These are phyloP conservation scores for Piliocolobus tephrosceles DNA, from an alignment of 2,113 vertebrate genomes.

Conservation along the genomic window DNA sequence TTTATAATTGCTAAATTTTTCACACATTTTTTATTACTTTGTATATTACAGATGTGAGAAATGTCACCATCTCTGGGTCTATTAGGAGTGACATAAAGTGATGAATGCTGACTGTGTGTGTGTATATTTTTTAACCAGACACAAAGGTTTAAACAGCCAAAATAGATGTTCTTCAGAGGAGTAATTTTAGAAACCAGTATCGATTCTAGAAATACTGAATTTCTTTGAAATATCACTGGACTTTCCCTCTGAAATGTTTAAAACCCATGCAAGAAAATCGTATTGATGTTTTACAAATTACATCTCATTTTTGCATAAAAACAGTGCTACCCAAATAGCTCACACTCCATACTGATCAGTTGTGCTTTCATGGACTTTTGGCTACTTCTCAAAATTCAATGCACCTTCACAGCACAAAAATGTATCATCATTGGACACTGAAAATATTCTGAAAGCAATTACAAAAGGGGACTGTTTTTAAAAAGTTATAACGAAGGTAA, in stretches of 20 bases:
- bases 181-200: constrained; percentile 17
- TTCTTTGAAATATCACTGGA: constrained; percentile 40
- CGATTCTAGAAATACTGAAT: constrained; percentile 37
- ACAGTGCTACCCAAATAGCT: neutral
- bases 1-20: constrained; percentile 18
- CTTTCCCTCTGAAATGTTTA: constrained; percentile 30
- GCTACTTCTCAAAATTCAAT: constrained; percentile 50
- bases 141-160: neutral
- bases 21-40: constrained; percentile 15
- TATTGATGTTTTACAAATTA: constrained; percentile 18
- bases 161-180: constrained; percentile 16
- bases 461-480: neutral
- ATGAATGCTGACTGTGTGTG: neutral
- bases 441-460: constrained; percentile 43
- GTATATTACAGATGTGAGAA: constrained; percentile 12
- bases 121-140: neutral
- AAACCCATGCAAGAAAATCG: neutral
- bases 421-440: neutral
- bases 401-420: neutral
- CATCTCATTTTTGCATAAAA: constrained; percentile 31
- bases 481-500: neutral
- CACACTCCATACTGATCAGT: neutral
- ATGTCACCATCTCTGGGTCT: constrained; percentile 6
- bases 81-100: neutral
- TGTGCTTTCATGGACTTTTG: constrained; percentile 6